phyloP scores from a whole-genome alignment of 2,888 invertebrate species.

The Chymomyza amoena region DNA sequence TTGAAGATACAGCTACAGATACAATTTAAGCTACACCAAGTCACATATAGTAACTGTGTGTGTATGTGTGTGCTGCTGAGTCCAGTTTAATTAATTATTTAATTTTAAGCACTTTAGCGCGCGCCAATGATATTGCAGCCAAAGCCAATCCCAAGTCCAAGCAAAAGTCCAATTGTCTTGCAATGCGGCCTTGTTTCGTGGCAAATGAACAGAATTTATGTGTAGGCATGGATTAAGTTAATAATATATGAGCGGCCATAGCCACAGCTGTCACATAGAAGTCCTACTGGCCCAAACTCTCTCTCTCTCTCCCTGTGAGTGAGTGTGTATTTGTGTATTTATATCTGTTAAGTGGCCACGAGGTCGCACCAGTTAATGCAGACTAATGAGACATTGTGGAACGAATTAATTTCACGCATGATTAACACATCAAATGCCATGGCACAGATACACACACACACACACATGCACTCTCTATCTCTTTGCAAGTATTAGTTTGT shows the following conservation, averaged over 20 bases:
- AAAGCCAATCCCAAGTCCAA: conserved; percentile 3
- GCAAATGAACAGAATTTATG: conserved; percentile 49
- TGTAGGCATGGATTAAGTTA: conserved; percentile 66
- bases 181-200: conserved; percentile 21
- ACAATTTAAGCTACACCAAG: conserved; percentile 10
- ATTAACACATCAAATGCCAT: conserved; percentile 73
- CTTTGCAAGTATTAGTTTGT: neutral
- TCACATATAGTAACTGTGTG: neutral
- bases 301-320: neutral
- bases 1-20: conserved; percentile 37
- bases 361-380: conserved; percentile 70
- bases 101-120: conserved; percentile 71
- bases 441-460: neutral
- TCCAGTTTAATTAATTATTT: conserved; percentile 70
- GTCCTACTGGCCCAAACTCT: neutral
- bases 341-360: conserved; percentile 30
- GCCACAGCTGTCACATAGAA: neutral
- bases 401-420: conserved; percentile 76
- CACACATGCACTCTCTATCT: neutral
- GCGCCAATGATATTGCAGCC: conserved; percentile 52
- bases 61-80: conserved; percentile 10
- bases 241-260: conserved; percentile 65
- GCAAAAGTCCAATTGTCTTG: neutral
- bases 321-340: neutral
- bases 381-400: conserved; percentile 75